These are phyloP conservation scores for Theocolax elegans DNA, from an alignment of 1,140 invertebrate genomes.

Conservation along the genomic window DNA sequence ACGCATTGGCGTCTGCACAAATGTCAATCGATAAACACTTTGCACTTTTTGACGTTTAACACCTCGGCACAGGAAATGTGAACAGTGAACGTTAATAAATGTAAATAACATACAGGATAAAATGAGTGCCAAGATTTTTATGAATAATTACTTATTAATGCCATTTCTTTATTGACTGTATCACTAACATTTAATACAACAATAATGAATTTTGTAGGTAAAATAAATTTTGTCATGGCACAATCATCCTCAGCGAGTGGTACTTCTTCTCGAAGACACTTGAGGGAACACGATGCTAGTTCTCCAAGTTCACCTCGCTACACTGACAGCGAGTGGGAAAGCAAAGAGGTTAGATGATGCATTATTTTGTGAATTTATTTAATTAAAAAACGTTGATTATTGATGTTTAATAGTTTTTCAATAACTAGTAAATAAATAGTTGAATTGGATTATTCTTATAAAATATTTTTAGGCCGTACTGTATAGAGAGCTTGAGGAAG, in stretches of 20 bases:
- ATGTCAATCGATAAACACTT: slow-evolving; percentile 26
- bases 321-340: slow-evolving; percentile 76
- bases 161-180: too few relatives aligned
- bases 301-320: slow-evolving; percentile 67
- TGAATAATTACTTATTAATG: too few relatives aligned
- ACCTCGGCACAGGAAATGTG: not conserved
- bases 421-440: too few relatives aligned
- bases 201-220: slow-evolving; percentile 18
- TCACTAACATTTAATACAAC: not conserved
- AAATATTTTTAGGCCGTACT: slow-evolving; percentile 70
- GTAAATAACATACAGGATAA: not conserved
- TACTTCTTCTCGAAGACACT: slow-evolving; percentile 68
- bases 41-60: not conserved
- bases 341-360: slow-evolving; percentile 71
- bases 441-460: too few relatives aligned
- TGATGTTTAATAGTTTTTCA: too few relatives aligned
- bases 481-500: slow-evolving; percentile 89
- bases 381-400: too few relatives aligned
- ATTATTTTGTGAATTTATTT: too few relatives aligned
- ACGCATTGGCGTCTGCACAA: slow-evolving; percentile 24
- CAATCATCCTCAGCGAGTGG: slow-evolving; percentile 69
- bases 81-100: slow-evolving; percentile 2
- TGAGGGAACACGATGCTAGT: slow-evolving; percentile 67
- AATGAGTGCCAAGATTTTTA: too few relatives aligned
- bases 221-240: slow-evolving; percentile 60